phyloP scores from a whole-genome alignment of 2,888 invertebrate species.

The Rhaphigaster nebulosa region DNA sequence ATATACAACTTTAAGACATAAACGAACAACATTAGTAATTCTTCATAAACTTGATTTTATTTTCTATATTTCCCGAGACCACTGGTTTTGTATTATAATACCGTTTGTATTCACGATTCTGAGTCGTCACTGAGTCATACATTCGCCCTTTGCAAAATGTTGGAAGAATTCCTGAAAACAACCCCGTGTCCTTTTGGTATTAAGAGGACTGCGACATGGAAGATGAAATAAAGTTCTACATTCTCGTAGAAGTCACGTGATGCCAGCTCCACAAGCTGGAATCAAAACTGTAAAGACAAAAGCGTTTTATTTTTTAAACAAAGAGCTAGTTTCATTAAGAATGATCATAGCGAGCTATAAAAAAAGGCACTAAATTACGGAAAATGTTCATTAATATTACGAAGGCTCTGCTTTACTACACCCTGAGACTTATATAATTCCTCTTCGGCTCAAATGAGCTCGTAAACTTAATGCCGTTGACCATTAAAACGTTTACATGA shows the following conservation, averaged over 20 bases:
- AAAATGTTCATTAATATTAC: conserved; percentile 13
- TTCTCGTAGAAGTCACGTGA: neutral
- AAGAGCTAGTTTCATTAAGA: neutral
- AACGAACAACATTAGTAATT: too few species aligned
- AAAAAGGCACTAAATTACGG: conserved; percentile 13
- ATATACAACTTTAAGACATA: too few species aligned
- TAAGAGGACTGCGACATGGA: neutral
- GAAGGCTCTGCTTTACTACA: conserved; percentile 1
- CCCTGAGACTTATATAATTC: conserved; percentile 4
- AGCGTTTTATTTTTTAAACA: neutral
- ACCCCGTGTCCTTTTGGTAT: too few species aligned
- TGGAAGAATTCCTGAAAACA: too few species aligned
- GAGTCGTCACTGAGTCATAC: too few species aligned
- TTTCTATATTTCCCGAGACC: too few species aligned
- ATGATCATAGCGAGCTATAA: neutral
- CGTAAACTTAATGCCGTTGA: conserved; percentile 12
- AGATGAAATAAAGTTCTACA: neutral
- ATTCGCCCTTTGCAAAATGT: too few species aligned
- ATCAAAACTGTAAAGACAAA: neutral
- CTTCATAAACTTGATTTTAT: too few species aligned
- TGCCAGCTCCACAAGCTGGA: neutral
- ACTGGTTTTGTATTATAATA: neutral
- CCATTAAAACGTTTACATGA: conserved; percentile 6
- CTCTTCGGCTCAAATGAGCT: neutral
- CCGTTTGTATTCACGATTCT: too few species aligned